Percentiles rank a stretch among this genome's conserved stretches.
These are phyloP conservation scores for Falco naumanni DNA, from an alignment of 2,797 vertebrate genomes.

Conservation along the genomic window DNA sequence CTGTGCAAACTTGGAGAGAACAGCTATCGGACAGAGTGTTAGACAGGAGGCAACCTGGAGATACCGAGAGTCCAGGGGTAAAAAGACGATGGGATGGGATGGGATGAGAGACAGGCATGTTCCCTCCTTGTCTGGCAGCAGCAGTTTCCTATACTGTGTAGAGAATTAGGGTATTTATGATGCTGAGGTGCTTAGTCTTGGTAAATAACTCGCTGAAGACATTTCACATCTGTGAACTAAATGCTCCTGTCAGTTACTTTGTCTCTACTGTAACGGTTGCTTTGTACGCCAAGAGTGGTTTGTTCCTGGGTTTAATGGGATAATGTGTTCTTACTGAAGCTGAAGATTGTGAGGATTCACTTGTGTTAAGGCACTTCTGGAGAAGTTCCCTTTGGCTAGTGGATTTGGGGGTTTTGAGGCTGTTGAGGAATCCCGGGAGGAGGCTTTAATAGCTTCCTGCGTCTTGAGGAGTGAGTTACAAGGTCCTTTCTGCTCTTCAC, in stretches of 20 bases:
- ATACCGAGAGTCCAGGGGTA: neutral
- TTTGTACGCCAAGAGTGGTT: neutral
- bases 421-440: neutral
- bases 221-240: neutral
- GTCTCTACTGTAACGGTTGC: neutral
- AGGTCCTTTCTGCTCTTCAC: neutral
- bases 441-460: neutral
- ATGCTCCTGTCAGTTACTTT: neutral
- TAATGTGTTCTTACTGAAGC: neutral
- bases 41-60: neutral
- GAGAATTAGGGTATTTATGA: neutral
- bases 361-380: neutral
- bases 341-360: neutral
- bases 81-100: neutral
- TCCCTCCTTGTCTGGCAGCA: neutral
- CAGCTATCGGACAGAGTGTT: neutral
- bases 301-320: neutral
- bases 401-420: neutral
- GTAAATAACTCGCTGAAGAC: neutral
- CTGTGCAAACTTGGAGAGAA: neutral
- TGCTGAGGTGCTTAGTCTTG: neutral
- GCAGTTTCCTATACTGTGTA: rapidly evolving
- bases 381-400: neutral
- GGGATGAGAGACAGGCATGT: neutral
- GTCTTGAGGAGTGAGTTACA: neutral